phyloP scores from a whole-genome alignment of 2,888 invertebrate genomes.

The Norana najaformis region DNA sequence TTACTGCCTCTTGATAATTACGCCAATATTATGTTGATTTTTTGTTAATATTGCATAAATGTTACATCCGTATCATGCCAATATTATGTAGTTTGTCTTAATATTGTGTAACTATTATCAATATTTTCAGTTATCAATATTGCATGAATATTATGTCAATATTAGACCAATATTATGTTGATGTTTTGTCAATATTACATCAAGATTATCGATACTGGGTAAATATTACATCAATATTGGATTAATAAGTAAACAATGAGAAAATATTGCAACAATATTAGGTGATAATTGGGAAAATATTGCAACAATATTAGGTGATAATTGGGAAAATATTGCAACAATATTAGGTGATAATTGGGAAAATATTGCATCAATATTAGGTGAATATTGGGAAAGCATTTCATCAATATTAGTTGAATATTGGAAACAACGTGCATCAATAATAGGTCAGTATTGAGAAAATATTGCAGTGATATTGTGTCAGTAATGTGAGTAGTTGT shows the following conservation, averaged over 20 bases:
- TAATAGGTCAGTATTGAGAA: no score
- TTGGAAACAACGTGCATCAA: neutral
- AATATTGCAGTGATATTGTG: neutral
- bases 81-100: no score
- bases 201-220: neutral
- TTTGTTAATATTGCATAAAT: neutral
- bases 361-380: neutral
- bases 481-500: no score
- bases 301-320: neutral
- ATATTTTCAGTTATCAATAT: no score
- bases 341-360: neutral
- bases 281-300: neutral
- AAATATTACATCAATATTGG: neutral
- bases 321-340: neutral
- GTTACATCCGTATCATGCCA: no score
- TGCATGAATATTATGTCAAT: no score
- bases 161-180: no score
- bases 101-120: no score
- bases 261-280: neutral
- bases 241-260: neutral
- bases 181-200: no score
- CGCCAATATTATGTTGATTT: neutral
- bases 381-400: neutral
- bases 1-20: neutral
- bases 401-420: neutral